Conservation (phyloP, 1,140 invertebrate species). For the Amphibalanus amphitrite region DNA sequence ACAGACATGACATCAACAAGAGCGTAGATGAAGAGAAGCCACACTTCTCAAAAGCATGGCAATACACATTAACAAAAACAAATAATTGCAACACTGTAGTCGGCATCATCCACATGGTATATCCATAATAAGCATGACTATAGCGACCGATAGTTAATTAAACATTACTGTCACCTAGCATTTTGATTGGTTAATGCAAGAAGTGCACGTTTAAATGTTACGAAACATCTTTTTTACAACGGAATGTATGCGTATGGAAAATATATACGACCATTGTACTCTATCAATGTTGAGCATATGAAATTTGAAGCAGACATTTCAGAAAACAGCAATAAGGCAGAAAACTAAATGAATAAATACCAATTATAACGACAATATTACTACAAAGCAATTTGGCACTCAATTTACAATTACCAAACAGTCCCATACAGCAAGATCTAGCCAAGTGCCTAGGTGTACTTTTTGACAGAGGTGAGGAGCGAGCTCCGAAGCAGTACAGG, state of each 20-base stretch:
- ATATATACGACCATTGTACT: not conserved
- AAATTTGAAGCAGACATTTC: not conserved
- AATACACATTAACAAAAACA: not conserved
- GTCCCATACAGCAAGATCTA: no score
- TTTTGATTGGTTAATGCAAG: constrained; percentile 1
- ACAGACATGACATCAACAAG: constrained; percentile 1
- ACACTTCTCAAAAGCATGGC: not conserved
- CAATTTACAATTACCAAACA: not conserved
- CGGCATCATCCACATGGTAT: not conserved
- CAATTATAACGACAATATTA: not conserved
- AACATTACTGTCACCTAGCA: not conserved
- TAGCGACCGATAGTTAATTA: not conserved
- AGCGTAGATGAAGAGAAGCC: not conserved
- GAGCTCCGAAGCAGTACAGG: not conserved
- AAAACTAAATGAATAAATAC: not conserved
- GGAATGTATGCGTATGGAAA: constrained; percentile 1
- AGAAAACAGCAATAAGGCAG: not conserved
- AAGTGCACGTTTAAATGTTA: not conserved
- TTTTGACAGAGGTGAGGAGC: not conserved
- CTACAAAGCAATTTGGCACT: not conserved
- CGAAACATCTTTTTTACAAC: not conserved
- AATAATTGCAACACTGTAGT: constrained; percentile 2
- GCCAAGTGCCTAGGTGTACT: not conserved
- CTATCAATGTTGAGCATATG: constrained; percentile 1
- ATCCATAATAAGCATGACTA: not conserved